Evolutionary conservation across 2,113 vertebrate species (phyloP).

Genomic region (Romanogobio albipinnatus): DNA sequence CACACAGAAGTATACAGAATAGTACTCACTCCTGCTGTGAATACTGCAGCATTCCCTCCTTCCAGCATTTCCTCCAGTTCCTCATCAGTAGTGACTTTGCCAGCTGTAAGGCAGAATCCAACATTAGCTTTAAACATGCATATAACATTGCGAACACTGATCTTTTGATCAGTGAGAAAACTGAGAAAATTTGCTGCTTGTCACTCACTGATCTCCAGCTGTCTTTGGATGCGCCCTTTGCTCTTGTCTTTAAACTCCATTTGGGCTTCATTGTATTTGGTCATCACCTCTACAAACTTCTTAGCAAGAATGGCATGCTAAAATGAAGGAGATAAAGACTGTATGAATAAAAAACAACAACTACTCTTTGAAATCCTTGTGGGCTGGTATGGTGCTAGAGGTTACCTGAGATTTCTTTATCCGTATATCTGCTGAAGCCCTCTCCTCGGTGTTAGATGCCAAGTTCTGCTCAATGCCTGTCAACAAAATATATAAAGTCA

Average conservation of each 20-base stretch:
- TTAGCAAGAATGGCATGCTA: constrained; percentile 89
- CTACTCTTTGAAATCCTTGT: background rate
- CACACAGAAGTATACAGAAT: background rate
- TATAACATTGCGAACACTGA: background rate
- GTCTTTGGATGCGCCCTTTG: constrained; percentile 91
- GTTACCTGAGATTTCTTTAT: constrained; percentile 94
- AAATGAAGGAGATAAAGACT: background rate
- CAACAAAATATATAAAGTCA: background rate
- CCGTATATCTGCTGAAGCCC: constrained; percentile 86
- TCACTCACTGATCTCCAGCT: constrained; percentile 91
- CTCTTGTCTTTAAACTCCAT: constrained; percentile 91
- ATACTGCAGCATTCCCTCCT: constrained; percentile 90
- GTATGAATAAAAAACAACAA: background rate
- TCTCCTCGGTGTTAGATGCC: constrained; percentile 74
- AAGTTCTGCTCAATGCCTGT: constrained; percentile 76
- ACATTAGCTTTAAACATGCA: background rate
- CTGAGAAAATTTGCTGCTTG: background rate
- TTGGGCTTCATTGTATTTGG: constrained; percentile 91
- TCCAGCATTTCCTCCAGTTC: constrained; percentile 96
- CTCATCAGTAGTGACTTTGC: constrained; percentile 89
- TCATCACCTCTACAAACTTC: constrained; percentile 95
- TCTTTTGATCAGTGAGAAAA: no score
- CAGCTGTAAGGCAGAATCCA: constrained; percentile 72
- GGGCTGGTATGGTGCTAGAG: background rate
- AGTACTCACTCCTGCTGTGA: constrained; percentile 86